Percentiles rank a stretch among this genome's conserved stretches.
Evolutionary conservation across 1,140 invertebrate genomes (phyloP).

Genomic region (Octopus sinensis): DNA sequence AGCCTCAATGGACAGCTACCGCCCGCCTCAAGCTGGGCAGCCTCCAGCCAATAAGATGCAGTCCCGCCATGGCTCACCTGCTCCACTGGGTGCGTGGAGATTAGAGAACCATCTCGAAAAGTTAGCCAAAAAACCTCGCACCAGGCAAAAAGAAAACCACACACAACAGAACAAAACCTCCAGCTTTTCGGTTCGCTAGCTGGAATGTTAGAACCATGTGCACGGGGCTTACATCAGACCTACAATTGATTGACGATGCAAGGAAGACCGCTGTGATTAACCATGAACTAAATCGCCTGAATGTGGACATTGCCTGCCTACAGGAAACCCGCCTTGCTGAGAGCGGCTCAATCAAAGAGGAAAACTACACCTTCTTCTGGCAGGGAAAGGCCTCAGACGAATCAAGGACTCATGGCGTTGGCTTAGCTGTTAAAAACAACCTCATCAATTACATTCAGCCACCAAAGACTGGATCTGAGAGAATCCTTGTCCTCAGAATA

Average conservation of each 20-base stretch:
- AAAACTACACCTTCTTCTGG: slow-evolving; percentile 29
- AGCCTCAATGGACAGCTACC: no score
- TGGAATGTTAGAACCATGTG: slow-evolving; percentile 28
- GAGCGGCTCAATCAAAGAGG: slow-evolving; percentile 20
- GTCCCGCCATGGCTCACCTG: no score
- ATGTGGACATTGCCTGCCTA: slow-evolving; percentile 21
- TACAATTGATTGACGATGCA: slow-evolving; percentile 10
- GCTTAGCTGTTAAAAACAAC: no score
- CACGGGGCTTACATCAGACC: slow-evolving; percentile 21
- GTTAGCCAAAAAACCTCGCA: slow-evolving; percentile 13
- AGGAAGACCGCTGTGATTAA: slow-evolving; percentile 25
- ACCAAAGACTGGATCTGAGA: no score
- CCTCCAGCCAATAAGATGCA: no score
- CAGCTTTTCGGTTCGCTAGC: slow-evolving; percentile 14
- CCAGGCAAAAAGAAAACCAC: slow-evolving; percentile 16
- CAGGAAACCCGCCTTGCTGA: slow-evolving; percentile 24
- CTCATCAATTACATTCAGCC: no score
- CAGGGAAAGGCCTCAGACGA: slow-evolving; percentile 17
- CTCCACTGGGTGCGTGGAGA: no score
- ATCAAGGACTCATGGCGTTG: slow-evolving; percentile 19
- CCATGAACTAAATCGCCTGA: slow-evolving; percentile 18
- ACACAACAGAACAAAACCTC: slow-evolving; percentile 7
- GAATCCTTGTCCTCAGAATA: no score
- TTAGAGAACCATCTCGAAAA: no score
- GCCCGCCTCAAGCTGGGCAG: no score